These are phyloP conservation scores for Pseudococcus longispinus DNA, from an alignment of 2,888 invertebrate genomes.

Conservation along the genomic window DNA sequence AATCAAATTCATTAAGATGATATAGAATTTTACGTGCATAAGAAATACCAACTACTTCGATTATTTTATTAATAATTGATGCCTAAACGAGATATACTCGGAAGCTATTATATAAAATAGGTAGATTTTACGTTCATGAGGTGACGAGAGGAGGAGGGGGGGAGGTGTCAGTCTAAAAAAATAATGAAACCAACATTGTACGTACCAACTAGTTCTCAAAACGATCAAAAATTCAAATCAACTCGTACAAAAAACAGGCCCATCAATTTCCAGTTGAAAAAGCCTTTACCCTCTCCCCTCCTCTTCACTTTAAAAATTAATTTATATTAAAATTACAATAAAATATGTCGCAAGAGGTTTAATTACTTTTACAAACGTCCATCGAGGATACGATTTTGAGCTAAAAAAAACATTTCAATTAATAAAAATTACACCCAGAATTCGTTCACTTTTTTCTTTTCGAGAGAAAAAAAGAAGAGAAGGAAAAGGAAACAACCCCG, in stretches of 20 bases:
- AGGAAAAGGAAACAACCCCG: background rate
- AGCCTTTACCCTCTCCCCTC: background rate
- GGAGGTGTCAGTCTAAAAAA: background rate
- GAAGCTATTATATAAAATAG: conserved; percentile 30
- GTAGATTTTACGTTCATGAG: background rate
- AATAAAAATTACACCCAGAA: conserved; percentile 16
- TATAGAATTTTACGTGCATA: conserved; percentile 11
- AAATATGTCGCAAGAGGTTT: background rate
- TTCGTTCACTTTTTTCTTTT: background rate
- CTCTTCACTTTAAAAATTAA: background rate
- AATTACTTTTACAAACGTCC: conserved; percentile 19
- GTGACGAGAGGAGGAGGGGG: background rate
- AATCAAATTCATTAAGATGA: background rate
- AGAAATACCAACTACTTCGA: conserved; percentile 12
- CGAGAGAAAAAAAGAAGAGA: background rate
- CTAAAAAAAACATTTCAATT: background rate
- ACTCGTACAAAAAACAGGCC: background rate
- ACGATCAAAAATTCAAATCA: background rate
- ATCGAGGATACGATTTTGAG: background rate
- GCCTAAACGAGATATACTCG: conserved; percentile 32
- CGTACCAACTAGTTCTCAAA: background rate
- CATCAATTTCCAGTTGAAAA: background rate
- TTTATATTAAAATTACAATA: conserved; percentile 4
- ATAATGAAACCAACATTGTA: background rate
- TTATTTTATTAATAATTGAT: conserved; percentile 43